Percentiles rank a stretch among this genome's conserved stretches.
These are phyloP conservation scores for Progne subis DNA, from an alignment of 2,113 vertebrate species.

Conservation along the genomic window DNA sequence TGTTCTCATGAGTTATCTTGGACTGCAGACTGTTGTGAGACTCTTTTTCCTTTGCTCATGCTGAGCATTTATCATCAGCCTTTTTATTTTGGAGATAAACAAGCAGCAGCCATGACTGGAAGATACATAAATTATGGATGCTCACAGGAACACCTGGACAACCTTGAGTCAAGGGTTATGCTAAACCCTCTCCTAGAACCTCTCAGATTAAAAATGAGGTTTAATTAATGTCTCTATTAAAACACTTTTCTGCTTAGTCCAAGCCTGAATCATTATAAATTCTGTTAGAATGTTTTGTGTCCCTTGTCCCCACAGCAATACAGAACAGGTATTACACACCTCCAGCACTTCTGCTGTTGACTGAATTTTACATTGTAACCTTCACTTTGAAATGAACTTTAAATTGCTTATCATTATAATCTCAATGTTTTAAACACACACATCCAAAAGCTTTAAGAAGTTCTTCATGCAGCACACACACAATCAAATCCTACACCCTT, in stretches of 20 bases:
- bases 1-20: neutral
- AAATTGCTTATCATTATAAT: neutral
- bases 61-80: neutral
- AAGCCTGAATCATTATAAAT: neutral
- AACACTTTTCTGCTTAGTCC: neutral
- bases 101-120: slow-evolving; percentile 5
- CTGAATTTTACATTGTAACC: neutral
- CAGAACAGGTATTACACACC: neutral
- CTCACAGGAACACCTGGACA: neutral
- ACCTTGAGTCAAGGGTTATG: neutral
- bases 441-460: neutral
- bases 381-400: neutral
- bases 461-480: neutral
- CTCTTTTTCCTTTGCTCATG: neutral
- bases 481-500: neutral
- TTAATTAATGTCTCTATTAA: neutral
- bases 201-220: neutral
- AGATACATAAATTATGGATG: slow-evolving; percentile 15
- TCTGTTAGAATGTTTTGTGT: neutral
- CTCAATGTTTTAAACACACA: neutral
- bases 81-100: slow-evolving; percentile 4
- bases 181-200: neutral
- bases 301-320: neutral
- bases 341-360: neutral
- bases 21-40: neutral